Conservation (phyloP, 2,113 vertebrate genomes). For the Anarhynchus alexandrinus region DNA sequence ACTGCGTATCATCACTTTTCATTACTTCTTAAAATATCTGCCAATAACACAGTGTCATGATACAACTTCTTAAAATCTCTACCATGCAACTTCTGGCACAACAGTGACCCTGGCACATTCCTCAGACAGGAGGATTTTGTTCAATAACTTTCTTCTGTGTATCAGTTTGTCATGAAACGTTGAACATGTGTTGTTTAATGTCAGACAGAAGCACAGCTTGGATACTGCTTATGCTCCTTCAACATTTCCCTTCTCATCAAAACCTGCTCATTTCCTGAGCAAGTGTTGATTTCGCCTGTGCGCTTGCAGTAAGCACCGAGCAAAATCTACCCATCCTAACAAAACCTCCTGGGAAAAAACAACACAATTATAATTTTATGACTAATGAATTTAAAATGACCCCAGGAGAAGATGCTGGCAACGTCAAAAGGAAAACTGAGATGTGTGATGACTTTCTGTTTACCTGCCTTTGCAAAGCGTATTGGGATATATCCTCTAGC, state of each 20-base stretch:
- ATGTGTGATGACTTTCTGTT: background rate
- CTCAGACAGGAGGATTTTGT: constrained; percentile 17
- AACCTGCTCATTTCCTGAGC: constrained; percentile 25
- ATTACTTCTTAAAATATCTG: background rate
- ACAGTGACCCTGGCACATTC: background rate
- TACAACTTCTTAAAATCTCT: background rate
- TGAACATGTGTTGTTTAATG: constrained; percentile 65
- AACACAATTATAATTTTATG: constrained; percentile 6
- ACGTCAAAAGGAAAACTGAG: background rate
- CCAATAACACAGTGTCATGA: rapidly evolving
- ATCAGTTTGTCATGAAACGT: constrained; percentile 33
- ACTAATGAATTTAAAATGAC: constrained; percentile 38
- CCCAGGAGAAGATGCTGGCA: constrained; percentile 13
- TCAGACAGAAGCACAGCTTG: constrained; percentile 51
- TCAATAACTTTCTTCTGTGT: constrained; percentile 2
- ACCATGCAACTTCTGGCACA: background rate
- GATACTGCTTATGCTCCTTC: constrained; percentile 1
- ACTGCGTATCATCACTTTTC: background rate
- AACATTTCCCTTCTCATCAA: background rate
- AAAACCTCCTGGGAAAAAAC: background rate
- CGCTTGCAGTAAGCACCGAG: background rate
- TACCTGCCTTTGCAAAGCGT: background rate
- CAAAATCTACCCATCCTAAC: background rate
- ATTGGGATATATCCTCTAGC: background rate
- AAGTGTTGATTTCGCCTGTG: background rate